Evolutionary conservation across 2,797 vertebrate species (phyloP), one percentile per base, ranked within the genome.

Genomic region (Limnodromus scolopaceus): DNA sequence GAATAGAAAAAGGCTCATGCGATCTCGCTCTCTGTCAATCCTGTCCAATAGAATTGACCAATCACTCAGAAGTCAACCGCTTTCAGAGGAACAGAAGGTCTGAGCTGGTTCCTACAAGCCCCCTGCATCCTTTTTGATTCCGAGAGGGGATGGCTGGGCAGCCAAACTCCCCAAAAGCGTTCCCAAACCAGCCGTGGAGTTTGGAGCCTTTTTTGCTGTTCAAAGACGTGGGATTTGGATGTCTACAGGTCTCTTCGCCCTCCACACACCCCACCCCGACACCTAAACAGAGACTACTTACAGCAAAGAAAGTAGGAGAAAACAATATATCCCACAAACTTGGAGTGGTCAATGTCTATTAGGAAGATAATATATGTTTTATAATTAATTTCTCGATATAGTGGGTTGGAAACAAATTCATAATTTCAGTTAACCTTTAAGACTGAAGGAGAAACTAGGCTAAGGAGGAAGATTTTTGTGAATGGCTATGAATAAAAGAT

Each of bases 391-490:
- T 87, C 30, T 38, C 64, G 23, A 70, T 65, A 55, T 3, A 46
- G 30, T 82, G 69, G 74, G 51, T 34, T 91, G 82, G 81, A 81
- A 92, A 75, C 32, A 54, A 58, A 74, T 53, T 84, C 27, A 10
- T 85, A 94, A 92, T 65, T 92, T 92, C 60, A 80, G 68, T 55
- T 88, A 89, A 86, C 92, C 93, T 95, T 95, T 92, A 64, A 76
- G 78, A 55, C 23, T 65, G 82, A 92, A 96, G 91, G 85, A 84
- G 74, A 84, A 86, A 71, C 30, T 8, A 43, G 51, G 68, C 55
- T 66, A 45, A 53, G 81, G 46, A 60, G 51, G 65, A 68, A 84
- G 54, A 39, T 5, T 60, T 48, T 24, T 46, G 72, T 48, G 46
- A 65, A 48, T 34, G 27, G 78, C 51, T 92, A 10, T 48, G 82